Conservation (phyloP, 2,113 vertebrate genomes). For the Damaliscus lunatus region DNA sequence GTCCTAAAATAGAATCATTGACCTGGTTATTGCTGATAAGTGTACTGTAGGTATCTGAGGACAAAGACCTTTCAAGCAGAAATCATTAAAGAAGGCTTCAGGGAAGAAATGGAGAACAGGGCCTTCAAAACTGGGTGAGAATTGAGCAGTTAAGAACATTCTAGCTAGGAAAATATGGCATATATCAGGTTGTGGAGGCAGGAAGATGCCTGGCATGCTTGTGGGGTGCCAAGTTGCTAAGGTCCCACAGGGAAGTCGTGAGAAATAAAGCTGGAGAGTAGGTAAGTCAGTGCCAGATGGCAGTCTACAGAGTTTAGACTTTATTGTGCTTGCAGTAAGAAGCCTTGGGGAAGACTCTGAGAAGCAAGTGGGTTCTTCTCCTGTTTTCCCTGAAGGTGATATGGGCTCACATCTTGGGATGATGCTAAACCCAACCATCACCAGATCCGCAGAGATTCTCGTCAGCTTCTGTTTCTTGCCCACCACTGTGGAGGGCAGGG, state of each 20-base stretch:
- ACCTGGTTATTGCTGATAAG: not conserved
- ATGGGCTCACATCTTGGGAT: not conserved
- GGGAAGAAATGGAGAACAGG: not conserved
- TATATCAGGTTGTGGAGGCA: not conserved
- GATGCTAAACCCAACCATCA: not conserved
- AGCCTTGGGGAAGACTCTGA: not conserved
- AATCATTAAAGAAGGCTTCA: not conserved
- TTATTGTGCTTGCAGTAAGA: not conserved
- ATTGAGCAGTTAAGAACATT: not conserved
- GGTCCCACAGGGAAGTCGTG: fast-evolving
- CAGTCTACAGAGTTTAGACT: not conserved
- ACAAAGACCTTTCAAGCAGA: not conserved
- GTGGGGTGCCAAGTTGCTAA: not conserved
- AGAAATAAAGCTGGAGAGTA: not conserved
- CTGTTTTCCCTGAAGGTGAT: not conserved
- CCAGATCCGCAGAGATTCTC: not conserved
- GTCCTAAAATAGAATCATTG: not conserved
- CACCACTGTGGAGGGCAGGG: not conserved
- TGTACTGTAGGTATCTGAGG: not conserved
- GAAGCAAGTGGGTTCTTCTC: not conserved
- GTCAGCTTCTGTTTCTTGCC: not conserved
- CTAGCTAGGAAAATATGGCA: not conserved
- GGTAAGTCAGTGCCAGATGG: not conserved
- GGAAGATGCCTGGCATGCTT: not conserved
- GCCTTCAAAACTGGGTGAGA: not conserved